phyloP scores from a whole-genome alignment of 1,140 invertebrate genomes.

The Dendrolimus kikuchii region DNA sequence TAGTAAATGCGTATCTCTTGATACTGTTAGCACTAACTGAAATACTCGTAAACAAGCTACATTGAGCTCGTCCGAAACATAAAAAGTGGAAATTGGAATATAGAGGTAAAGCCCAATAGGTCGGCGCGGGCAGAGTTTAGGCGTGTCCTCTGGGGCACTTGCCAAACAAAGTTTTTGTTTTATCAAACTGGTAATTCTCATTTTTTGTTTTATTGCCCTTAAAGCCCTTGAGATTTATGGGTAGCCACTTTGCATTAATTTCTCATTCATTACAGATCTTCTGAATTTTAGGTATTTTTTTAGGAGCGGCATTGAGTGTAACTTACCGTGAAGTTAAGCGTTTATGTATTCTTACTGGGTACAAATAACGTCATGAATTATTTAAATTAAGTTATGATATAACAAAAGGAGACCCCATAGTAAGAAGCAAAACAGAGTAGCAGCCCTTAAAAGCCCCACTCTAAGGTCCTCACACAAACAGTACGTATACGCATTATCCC shows the following conservation, averaged over 20 bases:
- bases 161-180: conserved; percentile 63
- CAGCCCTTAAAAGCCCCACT: too few species aligned
- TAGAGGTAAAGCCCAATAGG: conserved; percentile 15
- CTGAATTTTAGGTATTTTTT: conserved; percentile 34
- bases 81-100: conserved; percentile 28
- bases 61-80: conserved; percentile 32
- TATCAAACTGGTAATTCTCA: conserved; percentile 59
- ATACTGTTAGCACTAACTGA: too few species aligned
- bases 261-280: conserved; percentile 60
- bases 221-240: conserved; percentile 57
- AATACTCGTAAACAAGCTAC: background rate
- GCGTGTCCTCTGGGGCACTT: conserved; percentile 37
- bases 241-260: conserved; percentile 63
- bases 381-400: background rate
- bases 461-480: too few species aligned
- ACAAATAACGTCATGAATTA: conserved; percentile 14
- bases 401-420: too few species aligned
- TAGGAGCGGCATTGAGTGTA: conserved; percentile 23
- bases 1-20: too few species aligned
- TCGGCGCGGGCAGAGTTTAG: conserved; percentile 16
- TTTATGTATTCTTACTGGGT: background rate
- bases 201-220: conserved; percentile 62
- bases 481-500: too few species aligned
- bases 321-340: conserved; percentile 25
- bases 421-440: too few species aligned